Evolutionary conservation across 2,797 vertebrate species (phyloP).

Genomic region (Sebastiscus tertius): DNA sequence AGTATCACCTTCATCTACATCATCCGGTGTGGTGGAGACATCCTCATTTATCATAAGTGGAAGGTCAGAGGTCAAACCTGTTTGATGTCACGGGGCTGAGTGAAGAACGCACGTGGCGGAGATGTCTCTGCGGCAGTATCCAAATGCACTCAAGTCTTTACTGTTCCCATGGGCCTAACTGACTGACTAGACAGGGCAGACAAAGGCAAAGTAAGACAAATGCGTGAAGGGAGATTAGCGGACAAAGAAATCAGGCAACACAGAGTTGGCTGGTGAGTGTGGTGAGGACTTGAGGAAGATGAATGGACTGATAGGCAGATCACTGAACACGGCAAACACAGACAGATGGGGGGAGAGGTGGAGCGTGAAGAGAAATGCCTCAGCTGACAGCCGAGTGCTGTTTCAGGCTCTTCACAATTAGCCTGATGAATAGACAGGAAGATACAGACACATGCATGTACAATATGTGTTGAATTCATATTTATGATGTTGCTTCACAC

Average conservation of each 20-base stretch:
- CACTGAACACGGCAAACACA: constrained; percentile 75
- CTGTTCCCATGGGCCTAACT: constrained; percentile 35
- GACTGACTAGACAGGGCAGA: constrained; percentile 35
- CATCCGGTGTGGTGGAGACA: constrained; percentile 12
- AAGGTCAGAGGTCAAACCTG: constrained; percentile 30
- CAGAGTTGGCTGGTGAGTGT: constrained; percentile 45
- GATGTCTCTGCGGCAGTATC: constrained; percentile 22
- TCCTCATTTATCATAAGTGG: constrained; percentile 42
- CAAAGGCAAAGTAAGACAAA: constrained; percentile 67
- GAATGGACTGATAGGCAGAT: constrained; percentile 81
- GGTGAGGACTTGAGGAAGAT: constrained; percentile 69
- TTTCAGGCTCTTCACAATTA: constrained; percentile 65
- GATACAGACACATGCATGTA: constrained; percentile 12
- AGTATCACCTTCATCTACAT: constrained; percentile 31
- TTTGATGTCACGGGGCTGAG: constrained; percentile 29
- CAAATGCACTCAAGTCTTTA: constrained; percentile 37
- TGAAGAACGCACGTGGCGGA: not conserved
- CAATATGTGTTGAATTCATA: constrained; percentile 36
- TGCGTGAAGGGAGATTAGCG: constrained; percentile 53
- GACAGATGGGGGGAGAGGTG: constrained; percentile 73
- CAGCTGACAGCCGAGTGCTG: constrained; percentile 58
- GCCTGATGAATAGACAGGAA: constrained; percentile 63
- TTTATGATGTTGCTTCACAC: not conserved
- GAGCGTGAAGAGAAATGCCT: constrained; percentile 61
- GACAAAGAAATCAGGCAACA: constrained; percentile 55